Evolutionary conservation across 2,888 invertebrate species (phyloP).

Genomic region (Cephonodes hylas): DNA sequence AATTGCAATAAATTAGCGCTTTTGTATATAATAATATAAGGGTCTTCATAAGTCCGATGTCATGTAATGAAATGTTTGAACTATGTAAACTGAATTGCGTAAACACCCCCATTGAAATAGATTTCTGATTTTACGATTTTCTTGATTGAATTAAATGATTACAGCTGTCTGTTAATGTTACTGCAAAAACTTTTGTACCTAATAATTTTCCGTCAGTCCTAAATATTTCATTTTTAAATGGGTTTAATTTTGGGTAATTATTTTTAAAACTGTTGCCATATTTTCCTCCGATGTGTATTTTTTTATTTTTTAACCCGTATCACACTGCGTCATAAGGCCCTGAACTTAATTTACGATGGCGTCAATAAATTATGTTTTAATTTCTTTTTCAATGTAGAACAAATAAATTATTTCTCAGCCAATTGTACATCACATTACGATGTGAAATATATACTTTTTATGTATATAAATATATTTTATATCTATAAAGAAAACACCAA

Average conservation of each 20-base stretch:
- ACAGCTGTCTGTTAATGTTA: too few relatives aligned
- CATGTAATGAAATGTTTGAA: neutral
- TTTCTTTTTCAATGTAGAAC: conserved; percentile 30
- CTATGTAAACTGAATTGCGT: neutral
- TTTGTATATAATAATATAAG: conserved; percentile 3
- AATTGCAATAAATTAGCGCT: neutral
- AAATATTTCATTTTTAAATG: neutral
- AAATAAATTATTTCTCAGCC: conserved; percentile 27
- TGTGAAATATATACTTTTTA: conserved; percentile 29
- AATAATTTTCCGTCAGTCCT: neutral
- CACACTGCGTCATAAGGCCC: neutral
- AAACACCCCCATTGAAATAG: neutral
- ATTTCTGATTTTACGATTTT: neutral
- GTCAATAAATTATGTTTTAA: conserved; percentile 14
- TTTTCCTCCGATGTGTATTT: neutral
- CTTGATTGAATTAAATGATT: too few relatives aligned
- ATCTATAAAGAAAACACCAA: conserved; percentile 31
- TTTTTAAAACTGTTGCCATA: neutral
- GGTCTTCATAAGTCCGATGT: neutral
- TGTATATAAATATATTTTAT: conserved; percentile 44
- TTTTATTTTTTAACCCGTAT: neutral
- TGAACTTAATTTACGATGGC: conserved; percentile 9
- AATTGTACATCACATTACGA: conserved; percentile 1
- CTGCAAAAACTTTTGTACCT: too few relatives aligned
- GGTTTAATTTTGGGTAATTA: neutral